phyloP scores from a whole-genome alignment of 2,113 vertebrate genomes.

The Silurus asotus region DNA sequence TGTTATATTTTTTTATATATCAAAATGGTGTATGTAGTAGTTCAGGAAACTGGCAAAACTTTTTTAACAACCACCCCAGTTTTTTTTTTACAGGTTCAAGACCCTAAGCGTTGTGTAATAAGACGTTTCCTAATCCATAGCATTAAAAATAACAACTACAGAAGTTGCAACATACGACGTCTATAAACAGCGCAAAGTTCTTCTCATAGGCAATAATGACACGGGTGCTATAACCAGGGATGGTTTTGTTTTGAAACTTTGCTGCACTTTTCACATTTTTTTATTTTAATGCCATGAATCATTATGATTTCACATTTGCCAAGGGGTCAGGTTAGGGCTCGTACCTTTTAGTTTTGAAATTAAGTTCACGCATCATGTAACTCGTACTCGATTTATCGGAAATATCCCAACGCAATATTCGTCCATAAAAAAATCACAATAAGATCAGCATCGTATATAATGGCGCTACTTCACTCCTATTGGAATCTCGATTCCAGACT shows the following conservation, averaged over 20 bases:
- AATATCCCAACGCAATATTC: too few relatives aligned
- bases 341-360: not conserved
- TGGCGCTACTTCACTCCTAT: not conserved
- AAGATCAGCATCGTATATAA: not conserved
- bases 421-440: not conserved
- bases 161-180: not conserved
- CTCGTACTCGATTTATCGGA: not conserved
- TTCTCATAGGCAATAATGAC: not conserved
- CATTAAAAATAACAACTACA: constrained; percentile 1
- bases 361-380: not conserved
- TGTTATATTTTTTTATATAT: not conserved
- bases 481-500: not conserved
- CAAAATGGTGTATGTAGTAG: not conserved
- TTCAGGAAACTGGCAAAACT: constrained; percentile 2
- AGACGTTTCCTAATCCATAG: not conserved
- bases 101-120: constrained; percentile 16
- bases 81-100: not conserved
- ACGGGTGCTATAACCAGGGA: not conserved
- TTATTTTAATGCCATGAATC: not conserved
- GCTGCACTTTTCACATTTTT: not conserved
- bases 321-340: not conserved
- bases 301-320: not conserved
- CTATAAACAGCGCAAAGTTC: not conserved
- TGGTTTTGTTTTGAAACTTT: not conserved
- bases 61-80: not conserved